Percentiles rank a stretch among this genome's conserved stretches.
These are phyloP conservation scores for Apeira syringaria DNA, from an alignment of 2,888 invertebrate genomes.

Conservation along the genomic window DNA sequence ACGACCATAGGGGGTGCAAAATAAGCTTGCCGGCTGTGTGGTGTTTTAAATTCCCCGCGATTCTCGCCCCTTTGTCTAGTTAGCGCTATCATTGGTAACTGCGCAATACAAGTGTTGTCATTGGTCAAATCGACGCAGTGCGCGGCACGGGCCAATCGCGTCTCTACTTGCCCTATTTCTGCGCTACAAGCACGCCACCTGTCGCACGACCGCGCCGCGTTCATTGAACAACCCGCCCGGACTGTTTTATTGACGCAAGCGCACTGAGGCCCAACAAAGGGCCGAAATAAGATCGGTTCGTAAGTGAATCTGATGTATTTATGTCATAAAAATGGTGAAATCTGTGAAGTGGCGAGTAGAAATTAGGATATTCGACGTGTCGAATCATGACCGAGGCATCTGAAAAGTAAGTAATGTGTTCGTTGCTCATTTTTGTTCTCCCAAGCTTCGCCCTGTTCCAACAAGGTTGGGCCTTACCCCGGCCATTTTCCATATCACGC, in stretches of 20 bases:
- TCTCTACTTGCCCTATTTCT: conserved; percentile 38
- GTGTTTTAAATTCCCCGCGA: conserved; percentile 58
- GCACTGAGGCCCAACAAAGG: conserved; percentile 82
- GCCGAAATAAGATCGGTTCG: conserved; percentile 78
- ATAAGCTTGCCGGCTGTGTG: conserved; percentile 37
- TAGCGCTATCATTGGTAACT: conserved; percentile 52
- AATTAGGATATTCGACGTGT: conserved; percentile 92
- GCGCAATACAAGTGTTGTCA: conserved; percentile 39
- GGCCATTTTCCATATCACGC: conserved; percentile 75
- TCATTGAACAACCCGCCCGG: conserved; percentile 79
- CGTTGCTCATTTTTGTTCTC: conserved; percentile 57
- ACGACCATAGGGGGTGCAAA: conserved; percentile 24
- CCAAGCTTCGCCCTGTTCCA: conserved; percentile 63
- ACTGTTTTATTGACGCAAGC: conserved; percentile 78
- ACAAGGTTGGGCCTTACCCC: conserved; percentile 74
- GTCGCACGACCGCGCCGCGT: conserved; percentile 66
- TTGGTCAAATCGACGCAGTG: conserved; percentile 50
- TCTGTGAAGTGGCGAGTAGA: conserved; percentile 91
- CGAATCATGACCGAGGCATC: conserved; percentile 96
- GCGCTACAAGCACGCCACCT: conserved; percentile 75
- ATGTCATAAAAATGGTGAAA: conserved; percentile 93
- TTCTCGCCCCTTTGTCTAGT: conserved; percentile 36
- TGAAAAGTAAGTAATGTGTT: conserved; percentile 90
- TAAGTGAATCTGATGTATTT: conserved; percentile 87
- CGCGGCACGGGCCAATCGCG: conserved; percentile 50